Percentiles rank a stretch among this genome's conserved stretches.
Evolutionary conservation across 2,797 vertebrate species (phyloP).

Genomic region (Steatocranus sp.): DNA sequence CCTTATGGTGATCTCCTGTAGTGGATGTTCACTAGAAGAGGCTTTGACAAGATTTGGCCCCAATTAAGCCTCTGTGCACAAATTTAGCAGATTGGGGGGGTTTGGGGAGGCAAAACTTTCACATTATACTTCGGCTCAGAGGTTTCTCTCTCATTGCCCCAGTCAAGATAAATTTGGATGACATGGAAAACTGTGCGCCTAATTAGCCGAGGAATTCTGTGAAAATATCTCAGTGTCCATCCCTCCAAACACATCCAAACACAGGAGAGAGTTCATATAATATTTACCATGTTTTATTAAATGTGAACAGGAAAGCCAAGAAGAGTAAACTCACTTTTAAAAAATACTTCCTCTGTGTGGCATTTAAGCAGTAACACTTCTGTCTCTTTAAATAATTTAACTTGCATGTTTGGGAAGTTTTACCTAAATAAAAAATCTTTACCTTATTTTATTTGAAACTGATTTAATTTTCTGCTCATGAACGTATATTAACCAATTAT

Average conservation of each 20-base stretch:
- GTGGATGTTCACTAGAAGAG: constrained; percentile 38
- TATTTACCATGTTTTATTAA: neutral
- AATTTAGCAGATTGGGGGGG: constrained; percentile 55
- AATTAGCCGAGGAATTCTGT: constrained; percentile 52
- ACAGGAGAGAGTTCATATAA: neutral
- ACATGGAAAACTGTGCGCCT: constrained; percentile 50
- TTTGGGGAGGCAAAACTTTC: constrained; percentile 39
- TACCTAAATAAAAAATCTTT: neutral
- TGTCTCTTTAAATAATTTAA: neutral
- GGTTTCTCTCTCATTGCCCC: constrained; percentile 56
- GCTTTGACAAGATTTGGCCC: constrained; percentile 67
- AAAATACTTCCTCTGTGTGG: neutral
- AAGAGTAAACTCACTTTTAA: neutral
- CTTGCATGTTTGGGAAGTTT: neutral
- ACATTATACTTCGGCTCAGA: constrained; percentile 59
- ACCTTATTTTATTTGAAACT: neutral
- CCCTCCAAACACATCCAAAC: constrained; percentile 24
- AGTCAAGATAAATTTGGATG: constrained; percentile 57
- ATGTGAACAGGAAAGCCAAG: neutral
- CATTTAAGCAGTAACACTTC: neutral
- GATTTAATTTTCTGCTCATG: neutral
- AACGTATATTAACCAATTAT: neutral
- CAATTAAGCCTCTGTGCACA: constrained; percentile 63
- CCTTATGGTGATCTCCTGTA: constrained; percentile 37
- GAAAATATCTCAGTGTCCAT: constrained; percentile 30